Evolutionary conservation across 2,797 vertebrate species (phyloP).

Genomic region (Poliocrania exsul): DNA sequence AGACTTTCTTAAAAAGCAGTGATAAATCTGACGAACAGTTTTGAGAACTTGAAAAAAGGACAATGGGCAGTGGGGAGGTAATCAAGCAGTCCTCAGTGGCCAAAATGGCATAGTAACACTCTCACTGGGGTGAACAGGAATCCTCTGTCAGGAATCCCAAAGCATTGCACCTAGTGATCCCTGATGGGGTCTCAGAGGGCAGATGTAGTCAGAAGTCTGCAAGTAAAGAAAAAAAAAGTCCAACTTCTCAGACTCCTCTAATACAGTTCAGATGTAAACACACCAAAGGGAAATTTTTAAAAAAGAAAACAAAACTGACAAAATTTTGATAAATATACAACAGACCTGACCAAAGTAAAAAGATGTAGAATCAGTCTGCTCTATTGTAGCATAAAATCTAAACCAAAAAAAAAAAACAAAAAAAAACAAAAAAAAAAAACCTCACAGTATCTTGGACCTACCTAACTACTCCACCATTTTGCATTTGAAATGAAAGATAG

Average conservation of each 20-base stretch:
- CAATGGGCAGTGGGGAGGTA: background rate
- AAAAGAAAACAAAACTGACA: background rate
- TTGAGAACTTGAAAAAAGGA: conserved; percentile 18
- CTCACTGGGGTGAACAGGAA: background rate
- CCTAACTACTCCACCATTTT: background rate
- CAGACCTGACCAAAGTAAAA: background rate
- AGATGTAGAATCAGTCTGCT: background rate
- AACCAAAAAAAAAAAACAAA: background rate
- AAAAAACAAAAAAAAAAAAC: background rate
- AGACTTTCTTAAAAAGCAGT: conserved; percentile 40
- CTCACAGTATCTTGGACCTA: background rate
- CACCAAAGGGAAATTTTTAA: background rate
- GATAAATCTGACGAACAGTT: conserved; percentile 53
- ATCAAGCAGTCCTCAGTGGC: background rate
- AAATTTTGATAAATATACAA: background rate
- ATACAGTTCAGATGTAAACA: background rate
- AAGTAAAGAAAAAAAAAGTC: background rate
- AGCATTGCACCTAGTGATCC: background rate
- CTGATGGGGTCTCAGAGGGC: background rate
- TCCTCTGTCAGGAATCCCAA: background rate
- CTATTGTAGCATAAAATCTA: background rate
- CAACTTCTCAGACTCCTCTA: background rate
- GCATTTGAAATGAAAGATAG: background rate
- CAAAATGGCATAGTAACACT: background rate
- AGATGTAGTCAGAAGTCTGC: background rate